Conservation (phyloP, 2,113 vertebrate genomes). For the human region GRCh38 chr13:98775501-98776000, state of each 20-base stretch:
- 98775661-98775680: not conserved
- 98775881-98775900: not conserved
- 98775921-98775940: not conserved
- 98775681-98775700: not conserved
- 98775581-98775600: not conserved
- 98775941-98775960: not conserved
- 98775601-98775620: too few species aligned
- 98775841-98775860: not conserved
- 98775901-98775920: not conserved
- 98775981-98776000: not conserved
- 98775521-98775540: not conserved
- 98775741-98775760: not conserved
- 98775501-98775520: not conserved
- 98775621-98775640: accelerated
- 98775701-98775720: not conserved
- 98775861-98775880: not conserved
- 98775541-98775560: not conserved
- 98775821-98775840: not conserved
- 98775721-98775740: not conserved
- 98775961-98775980: not conserved
- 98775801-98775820: not conserved
- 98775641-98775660: not conserved
- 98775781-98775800: not conserved
- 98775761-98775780: not conserved
- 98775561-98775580: accelerated